phyloP scores from a whole-genome alignment of 2,888 invertebrate genomes.

The Sarcophaga caerulescens region DNA sequence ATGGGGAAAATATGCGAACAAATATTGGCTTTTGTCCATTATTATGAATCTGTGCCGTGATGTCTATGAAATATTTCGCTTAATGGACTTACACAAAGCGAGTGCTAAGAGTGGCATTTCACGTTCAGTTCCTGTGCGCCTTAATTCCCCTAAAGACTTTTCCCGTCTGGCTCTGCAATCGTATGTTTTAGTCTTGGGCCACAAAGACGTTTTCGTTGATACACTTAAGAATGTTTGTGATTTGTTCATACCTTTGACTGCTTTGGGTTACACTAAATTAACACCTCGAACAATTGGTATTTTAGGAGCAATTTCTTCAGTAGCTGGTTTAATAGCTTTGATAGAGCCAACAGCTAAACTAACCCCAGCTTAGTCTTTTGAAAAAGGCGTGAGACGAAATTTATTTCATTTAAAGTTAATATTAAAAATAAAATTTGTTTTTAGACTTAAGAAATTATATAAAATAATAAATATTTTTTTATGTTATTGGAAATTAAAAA shows the following conservation, averaged over 20 bases:
- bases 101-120: constrained; percentile 79
- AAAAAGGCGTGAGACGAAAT: background rate
- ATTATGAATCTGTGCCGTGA: constrained; percentile 91
- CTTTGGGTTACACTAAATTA: constrained; percentile 89
- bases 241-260: constrained; percentile 91
- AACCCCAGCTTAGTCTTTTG: constrained; percentile 81
- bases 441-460: constrained; percentile 16
- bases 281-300: constrained; percentile 90
- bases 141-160: constrained; percentile 74
- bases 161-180: constrained; percentile 74
- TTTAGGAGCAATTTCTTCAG: constrained; percentile 90
- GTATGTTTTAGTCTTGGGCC: constrained; percentile 74
- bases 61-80: constrained; percentile 89
- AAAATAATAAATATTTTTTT: constrained; percentile 6
- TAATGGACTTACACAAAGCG: constrained; percentile 84
- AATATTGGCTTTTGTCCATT: constrained; percentile 93
- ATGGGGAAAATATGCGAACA: constrained; percentile 88
- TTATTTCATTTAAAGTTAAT: constrained; percentile 6
- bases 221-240: constrained; percentile 93
- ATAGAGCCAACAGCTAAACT: constrained; percentile 91
- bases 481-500: background rate
- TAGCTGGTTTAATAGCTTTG: constrained; percentile 89
- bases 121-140: constrained; percentile 72
- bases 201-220: constrained; percentile 89
- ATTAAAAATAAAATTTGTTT: constrained; percentile 28